Base-by-base conservation (phyloP, 2,888 invertebrate species). In the Noctuana brunneofusca region DNA sequence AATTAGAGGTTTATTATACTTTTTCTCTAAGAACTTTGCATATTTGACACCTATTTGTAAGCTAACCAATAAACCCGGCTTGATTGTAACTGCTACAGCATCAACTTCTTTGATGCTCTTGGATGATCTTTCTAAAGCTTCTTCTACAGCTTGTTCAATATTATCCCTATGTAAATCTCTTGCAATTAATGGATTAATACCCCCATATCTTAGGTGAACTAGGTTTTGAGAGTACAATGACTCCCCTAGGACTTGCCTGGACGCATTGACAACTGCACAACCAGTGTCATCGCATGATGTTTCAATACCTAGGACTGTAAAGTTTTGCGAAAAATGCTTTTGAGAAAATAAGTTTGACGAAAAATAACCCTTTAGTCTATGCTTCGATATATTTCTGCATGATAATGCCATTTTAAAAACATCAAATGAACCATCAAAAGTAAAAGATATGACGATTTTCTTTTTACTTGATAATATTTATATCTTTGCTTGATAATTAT, bases 211-310 rank as follows among this genome's bases (percentile, higher is more conserved):
- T 50, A 96, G 88, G 81, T 97, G 97, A 63, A 93, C 89, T 68
- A 93, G 81, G 68, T 95, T 95, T 84, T 99, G 99, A 0, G 97
- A 97, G 78, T 95, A 90, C 32, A 97, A 84, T 32, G 95, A 93
- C 87, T 99, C 97, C 9, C 97, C 96, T 50, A 97, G 81, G 71
- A 98, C 91, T 65, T 92, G 89, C 27, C 96, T 96, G 63, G 92
- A 76, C 18, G 90, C 92, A 83, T 96, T 93, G 6, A 99, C 94
- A 68, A 99, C 92, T 46, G 97, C 98, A 77, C 96, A 96, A 20
- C 97, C 98, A 1, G 99, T 99, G 81, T 99, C 99, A 92, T 99
- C 99, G 81, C 98, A 99, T 66, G 98, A 98, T 3, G 98, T 98
- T 93, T 99, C 99, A 73, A 99, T 98, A 5, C 99, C 99, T 69